These are phyloP conservation scores for Epinotia nisella DNA, from an alignment of 2,888 invertebrate species.

Conservation along the genomic window DNA sequence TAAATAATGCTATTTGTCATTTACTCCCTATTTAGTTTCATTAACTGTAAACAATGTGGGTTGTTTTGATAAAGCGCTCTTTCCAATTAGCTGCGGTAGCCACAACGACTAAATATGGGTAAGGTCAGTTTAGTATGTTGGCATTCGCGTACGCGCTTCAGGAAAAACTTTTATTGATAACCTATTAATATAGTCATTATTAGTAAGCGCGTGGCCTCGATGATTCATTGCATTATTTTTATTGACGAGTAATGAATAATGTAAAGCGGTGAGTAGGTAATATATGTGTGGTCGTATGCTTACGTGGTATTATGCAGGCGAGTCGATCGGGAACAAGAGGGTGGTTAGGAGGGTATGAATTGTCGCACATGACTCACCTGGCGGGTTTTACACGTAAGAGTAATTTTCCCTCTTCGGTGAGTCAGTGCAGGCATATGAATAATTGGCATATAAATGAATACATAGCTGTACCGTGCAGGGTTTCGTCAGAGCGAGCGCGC, in stretches of 20 bases:
- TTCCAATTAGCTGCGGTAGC: conserved; percentile 23
- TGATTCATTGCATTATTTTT: conserved; percentile 34
- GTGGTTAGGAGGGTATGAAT: conserved; percentile 26
- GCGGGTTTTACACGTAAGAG: conserved; percentile 26
- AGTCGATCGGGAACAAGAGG: conserved; percentile 1
- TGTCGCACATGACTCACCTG: conserved; percentile 37
- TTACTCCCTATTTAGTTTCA: conserved; percentile 41
- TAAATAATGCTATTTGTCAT: conserved; percentile 39
- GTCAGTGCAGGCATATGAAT: conserved; percentile 55
- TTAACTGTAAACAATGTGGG: conserved; percentile 43
- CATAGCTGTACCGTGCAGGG: conserved; percentile 56
- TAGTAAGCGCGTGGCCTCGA: conserved; percentile 21
- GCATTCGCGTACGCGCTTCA: background rate
- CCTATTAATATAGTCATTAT: conserved; percentile 31
- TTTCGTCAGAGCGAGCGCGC: conserved; percentile 62
- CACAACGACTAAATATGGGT: conserved; percentile 13
- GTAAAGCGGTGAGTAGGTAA: background rate
- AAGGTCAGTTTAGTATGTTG: background rate
- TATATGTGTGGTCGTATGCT: background rate
- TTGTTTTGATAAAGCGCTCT: conserved; percentile 26
- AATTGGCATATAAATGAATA: conserved; percentile 57
- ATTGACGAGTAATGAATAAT: conserved; percentile 30
- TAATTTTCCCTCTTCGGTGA: conserved; percentile 51
- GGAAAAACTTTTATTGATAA: conserved; percentile 19
- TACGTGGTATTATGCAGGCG: conserved; percentile 13